phyloP scores from a whole-genome alignment of 2,797 vertebrate species.

The Microctenopoma stevenorrisi region DNA sequence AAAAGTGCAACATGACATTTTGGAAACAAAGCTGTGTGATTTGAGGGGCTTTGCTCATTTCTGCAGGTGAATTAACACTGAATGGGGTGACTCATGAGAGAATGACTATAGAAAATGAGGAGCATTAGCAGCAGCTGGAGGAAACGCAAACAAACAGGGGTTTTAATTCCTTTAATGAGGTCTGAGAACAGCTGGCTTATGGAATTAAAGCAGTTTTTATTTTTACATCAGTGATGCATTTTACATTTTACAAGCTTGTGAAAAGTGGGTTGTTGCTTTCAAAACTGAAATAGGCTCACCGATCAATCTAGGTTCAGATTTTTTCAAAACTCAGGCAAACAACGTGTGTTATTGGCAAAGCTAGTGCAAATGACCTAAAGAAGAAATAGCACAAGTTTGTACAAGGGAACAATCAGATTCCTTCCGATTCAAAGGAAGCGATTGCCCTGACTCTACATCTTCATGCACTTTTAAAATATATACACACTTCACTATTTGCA shows the following conservation, averaged over 20 bases:
- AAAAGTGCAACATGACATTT: background rate
- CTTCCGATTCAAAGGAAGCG: background rate
- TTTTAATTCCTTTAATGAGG: conserved; percentile 36
- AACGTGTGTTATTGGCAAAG: too few species aligned
- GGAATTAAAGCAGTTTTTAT: conserved; percentile 18
- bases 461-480: background rate
- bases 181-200: conserved; percentile 30
- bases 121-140: conserved; percentile 45
- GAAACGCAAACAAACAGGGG: conserved; percentile 21
- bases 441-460: background rate
- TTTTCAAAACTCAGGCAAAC: background rate
- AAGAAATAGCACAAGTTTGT: background rate
- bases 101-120: conserved; percentile 14
- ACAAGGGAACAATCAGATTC: background rate
- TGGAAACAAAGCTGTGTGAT: conserved; percentile 7
- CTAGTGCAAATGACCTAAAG: conserved; percentile 6
- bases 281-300: conserved; percentile 8
- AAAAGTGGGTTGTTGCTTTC: background rate
- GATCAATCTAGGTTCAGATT: conserved; percentile 1
- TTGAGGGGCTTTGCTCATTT: conserved; percentile 41
- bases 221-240: conserved; percentile 4
- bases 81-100: conserved; percentile 46
- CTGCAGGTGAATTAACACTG: conserved; percentile 55
- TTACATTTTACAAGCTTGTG: conserved; percentile 3
- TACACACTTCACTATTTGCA: background rate